A percentile compares a stretch with the other conserved stretches of the same genome.
Evolutionary conservation across 2,113 vertebrate species (phyloP).

Genomic region (Nerophis lumbriciformis): DNA sequence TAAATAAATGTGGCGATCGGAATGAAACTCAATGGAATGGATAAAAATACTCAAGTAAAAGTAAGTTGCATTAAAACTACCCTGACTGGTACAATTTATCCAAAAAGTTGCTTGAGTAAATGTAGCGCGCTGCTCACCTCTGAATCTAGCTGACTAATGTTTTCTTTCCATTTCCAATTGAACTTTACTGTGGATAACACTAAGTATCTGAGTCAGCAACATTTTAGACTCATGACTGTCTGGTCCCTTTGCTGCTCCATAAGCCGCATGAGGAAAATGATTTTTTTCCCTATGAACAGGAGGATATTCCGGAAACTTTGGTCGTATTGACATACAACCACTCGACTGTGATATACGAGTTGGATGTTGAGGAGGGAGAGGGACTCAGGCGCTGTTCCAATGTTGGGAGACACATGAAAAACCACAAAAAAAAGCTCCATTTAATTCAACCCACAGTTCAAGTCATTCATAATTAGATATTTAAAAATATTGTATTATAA

Average conservation of each 20-base stretch:
- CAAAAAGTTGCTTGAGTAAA: too few relatives aligned
- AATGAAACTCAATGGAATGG: too few relatives aligned
- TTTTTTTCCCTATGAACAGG: conserved; percentile 13
- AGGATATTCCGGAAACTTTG: conserved; percentile 34
- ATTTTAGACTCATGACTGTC: neutral
- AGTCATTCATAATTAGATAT: too few relatives aligned
- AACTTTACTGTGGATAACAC: neutral
- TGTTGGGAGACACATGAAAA: conserved; percentile 55
- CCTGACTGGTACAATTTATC: too few relatives aligned
- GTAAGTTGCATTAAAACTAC: too few relatives aligned
- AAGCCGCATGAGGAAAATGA: conserved; percentile 19
- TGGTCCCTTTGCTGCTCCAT: conserved; percentile 10
- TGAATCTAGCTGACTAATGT: too few relatives aligned
- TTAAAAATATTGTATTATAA: too few relatives aligned
- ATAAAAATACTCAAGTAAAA: too few relatives aligned
- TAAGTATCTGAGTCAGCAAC: neutral
- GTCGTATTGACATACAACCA: conserved; percentile 45
- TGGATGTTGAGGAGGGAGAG: conserved; percentile 23
- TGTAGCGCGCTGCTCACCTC: too few relatives aligned
- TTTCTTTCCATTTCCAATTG: too few relatives aligned
- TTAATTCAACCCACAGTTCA: conserved; percentile 19
- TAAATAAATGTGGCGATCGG: too few relatives aligned
- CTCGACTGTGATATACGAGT: conserved; percentile 50
- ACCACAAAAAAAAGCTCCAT: conserved; percentile 42
- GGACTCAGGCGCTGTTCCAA: conserved; percentile 28